phyloP scores from a whole-genome alignment of 35 echinoderm and acorn worm species.

The Lytechinus variegatus region DNA sequence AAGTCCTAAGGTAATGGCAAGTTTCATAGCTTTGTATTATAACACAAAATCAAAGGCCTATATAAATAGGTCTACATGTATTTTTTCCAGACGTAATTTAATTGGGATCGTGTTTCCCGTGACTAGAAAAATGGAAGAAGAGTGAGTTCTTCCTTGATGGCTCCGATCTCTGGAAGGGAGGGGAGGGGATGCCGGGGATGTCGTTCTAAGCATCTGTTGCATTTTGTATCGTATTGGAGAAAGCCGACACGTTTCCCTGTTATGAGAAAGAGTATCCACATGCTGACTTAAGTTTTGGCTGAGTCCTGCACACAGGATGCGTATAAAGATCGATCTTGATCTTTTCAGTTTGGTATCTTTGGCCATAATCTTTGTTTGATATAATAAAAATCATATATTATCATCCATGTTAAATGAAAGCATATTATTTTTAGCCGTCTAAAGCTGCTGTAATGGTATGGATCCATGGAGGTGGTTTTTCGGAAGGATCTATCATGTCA shows the following conservation, averaged over 20 bases:
- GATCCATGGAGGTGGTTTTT: slow-evolving; percentile 86
- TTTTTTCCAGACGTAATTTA: too few species aligned
- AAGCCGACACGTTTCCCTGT: neutral
- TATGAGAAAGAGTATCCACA: neutral
- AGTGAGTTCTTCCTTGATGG: neutral
- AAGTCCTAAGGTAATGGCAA: slow-evolving; percentile 34
- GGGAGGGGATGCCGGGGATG: too few species aligned
- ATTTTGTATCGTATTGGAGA: neutral
- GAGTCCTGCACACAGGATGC: neutral
- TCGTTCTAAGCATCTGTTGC: too few species aligned
- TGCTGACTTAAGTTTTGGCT: too few species aligned
- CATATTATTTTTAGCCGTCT: neutral
- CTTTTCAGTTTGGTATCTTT: neutral
- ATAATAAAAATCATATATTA: neutral
- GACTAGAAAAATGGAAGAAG: neutral
- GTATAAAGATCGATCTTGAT: neutral
- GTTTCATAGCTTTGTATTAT: neutral
- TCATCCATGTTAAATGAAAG: neutral
- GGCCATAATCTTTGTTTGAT: neutral
- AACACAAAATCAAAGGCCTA: neutral
- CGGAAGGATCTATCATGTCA: slow-evolving; percentile 51
- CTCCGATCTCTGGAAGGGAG: neutral
- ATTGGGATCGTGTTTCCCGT: too few species aligned
- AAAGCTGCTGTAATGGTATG: slow-evolving; percentile 77
- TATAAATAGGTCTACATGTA: too few species aligned